Evolutionary conservation across 2,888 invertebrate genomes (phyloP), one percentile per base, ranked within the genome.

Genomic region (Arrhopalites spinosus): DNA sequence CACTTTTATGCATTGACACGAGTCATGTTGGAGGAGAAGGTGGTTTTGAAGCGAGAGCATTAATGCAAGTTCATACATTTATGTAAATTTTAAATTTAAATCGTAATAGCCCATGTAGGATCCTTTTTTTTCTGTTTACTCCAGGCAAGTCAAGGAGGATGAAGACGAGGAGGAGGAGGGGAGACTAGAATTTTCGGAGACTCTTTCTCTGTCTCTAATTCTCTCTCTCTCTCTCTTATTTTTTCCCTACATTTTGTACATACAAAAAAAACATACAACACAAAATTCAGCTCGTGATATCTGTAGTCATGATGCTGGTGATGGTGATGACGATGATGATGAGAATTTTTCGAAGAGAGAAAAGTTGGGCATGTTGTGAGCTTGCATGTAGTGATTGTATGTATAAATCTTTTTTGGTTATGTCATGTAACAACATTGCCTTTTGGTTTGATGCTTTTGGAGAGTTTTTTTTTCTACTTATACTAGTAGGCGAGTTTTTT

Each of bases 401-500:
- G 25, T 59, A 59, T 15, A 59, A 27, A 59, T 59, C 15, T 50
- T 36, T 50, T 25, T 59, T 59, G 27, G 36, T 36, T 25, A 59
- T 59, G 25, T 59, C 25, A 59, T 59, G 59, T 11, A 27, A 3
- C 25, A 15, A 2, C 36, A 36, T 53, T 53, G 20, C 23, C 8
- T 53, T 53, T 53, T 23, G 53, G 50, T 50, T 8, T 50, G 50
- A n/a, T 50, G 17, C 3, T 2, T 50, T 17, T 50, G 50, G 45
- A 45, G 45, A n/a, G n/a, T n/a, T n/a, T n/a, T n/a, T n/a, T n/a
- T n/a, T n/a, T n/a, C n/a, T 59, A 15, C 25, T 23, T 59, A 30
- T 47, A 53, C 17, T 29, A 29, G 80, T 77, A 75, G 80, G 78
- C 81, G 79, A 78, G 75, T 36, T 78, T 81, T 78, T 78, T 81